Percentiles rank a stretch among this genome's conserved stretches.
Evolutionary conservation across 2,888 invertebrate genomes (phyloP).

Genomic region (Coecobrya sp.): DNA sequence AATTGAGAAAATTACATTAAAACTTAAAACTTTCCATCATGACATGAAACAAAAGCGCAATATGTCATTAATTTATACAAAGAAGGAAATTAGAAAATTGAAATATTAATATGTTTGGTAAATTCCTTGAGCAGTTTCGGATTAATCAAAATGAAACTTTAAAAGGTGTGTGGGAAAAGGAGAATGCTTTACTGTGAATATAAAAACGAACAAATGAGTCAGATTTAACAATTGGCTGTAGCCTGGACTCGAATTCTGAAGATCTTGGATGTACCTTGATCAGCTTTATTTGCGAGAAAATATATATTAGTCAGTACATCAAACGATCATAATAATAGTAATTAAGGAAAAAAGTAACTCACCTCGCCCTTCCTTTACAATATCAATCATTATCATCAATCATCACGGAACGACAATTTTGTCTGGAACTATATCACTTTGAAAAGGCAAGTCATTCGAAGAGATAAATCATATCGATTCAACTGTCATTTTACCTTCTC

Average conservation of each 20-base stretch:
- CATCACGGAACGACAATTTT: conserved; percentile 54
- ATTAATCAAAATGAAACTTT: conserved; percentile 53
- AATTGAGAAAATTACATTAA: conserved; percentile 77
- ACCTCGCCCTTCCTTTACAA: conserved; percentile 68
- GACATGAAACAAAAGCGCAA: neutral
- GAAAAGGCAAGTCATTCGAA: conserved; percentile 69
- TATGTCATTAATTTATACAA: conserved; percentile 56
- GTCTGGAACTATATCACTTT: conserved; percentile 69
- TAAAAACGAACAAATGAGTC: neutral
- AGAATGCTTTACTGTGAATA: neutral
- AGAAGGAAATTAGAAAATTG: conserved; percentile 74
- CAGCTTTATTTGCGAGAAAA: conserved; percentile 10
- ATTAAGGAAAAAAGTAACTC: conserved; percentile 29
- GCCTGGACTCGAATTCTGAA: no score
- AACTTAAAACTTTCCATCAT: conserved; percentile 52
- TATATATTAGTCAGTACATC: neutral
- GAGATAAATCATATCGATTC: conserved; percentile 75
- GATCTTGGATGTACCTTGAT: no score
- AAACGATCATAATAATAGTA: neutral
- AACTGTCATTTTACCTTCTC: conserved; percentile 59
- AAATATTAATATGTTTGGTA: conserved; percentile 67
- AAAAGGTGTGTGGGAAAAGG: neutral
- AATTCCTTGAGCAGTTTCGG: conserved; percentile 9
- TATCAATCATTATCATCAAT: conserved; percentile 68
- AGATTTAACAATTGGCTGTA: no score